Percentiles rank a stretch among this genome's conserved stretches.
These are phyloP conservation scores for Seira musarum DNA, from an alignment of 2,888 invertebrate species.

Conservation along the genomic window DNA sequence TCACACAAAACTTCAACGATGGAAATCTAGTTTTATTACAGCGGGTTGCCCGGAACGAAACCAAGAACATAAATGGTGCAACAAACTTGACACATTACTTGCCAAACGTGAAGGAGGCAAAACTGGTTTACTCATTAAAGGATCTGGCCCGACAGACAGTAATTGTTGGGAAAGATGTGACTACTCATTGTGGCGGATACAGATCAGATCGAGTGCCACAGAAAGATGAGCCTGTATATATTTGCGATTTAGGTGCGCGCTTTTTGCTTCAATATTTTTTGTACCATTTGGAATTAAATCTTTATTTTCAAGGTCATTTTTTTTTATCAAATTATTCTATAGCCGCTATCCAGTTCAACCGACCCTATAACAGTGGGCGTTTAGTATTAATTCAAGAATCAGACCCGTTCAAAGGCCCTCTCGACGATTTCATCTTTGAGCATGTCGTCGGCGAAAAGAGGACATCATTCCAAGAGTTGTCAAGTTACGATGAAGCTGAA, in stretches of 20 bases:
- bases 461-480: conserved; percentile 33
- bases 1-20: conserved; percentile 27
- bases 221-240: conserved; percentile 34
- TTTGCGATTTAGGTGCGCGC: conserved; percentile 49
- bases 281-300: no score
- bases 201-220: conserved; percentile 14
- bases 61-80: conserved; percentile 43
- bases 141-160: conserved; percentile 59
- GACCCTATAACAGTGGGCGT: conserved; percentile 54
- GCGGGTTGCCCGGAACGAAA: conserved; percentile 50
- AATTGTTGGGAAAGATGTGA: conserved; percentile 52
- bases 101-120: conserved; percentile 31
- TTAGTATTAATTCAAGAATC: conserved; percentile 40
- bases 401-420: conserved; percentile 31
- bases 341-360: conserved; percentile 61
- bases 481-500: background rate
- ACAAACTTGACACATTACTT: conserved; percentile 30
- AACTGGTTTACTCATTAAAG: conserved; percentile 39
- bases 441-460: conserved; percentile 58
- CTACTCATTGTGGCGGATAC: conserved; percentile 59
- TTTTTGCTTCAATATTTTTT: no score
- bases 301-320: no score
- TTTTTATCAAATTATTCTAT: no score
- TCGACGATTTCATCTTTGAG: conserved; percentile 62
- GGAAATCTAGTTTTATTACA: conserved; percentile 30